Conservation (phyloP, 2,888 invertebrate genomes). For the Hybos culiciformis region DNA sequence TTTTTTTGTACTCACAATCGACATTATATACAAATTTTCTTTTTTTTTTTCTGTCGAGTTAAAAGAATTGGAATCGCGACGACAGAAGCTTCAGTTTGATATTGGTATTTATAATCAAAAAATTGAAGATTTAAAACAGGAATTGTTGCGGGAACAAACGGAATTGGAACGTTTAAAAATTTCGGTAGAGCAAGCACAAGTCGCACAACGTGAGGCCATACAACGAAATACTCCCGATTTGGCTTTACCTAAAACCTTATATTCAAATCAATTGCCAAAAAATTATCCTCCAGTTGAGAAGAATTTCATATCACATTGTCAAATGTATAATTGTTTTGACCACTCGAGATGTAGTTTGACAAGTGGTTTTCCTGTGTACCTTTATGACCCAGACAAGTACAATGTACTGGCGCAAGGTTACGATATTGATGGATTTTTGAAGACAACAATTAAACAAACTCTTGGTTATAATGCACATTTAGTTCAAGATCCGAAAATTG, state of each 20-base stretch:
- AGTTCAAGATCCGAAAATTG: conserved; percentile 67
- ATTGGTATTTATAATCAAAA: conserved; percentile 66
- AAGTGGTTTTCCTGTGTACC: conserved; percentile 82
- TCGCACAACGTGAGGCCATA: conserved; percentile 78
- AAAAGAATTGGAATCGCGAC: conserved; percentile 72
- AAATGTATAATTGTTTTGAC: conserved; percentile 88
- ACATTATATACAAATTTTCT: too few species aligned
- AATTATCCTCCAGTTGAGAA: conserved; percentile 32
- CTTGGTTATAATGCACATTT: conserved; percentile 76
- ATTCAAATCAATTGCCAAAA: conserved; percentile 44
- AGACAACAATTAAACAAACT: conserved; percentile 70
- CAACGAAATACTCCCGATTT: conserved; percentile 83
- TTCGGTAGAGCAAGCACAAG: conserved; percentile 82
- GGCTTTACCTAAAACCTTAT: conserved; percentile 63
- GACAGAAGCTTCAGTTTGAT: conserved; percentile 71
- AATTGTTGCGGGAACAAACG: conserved; percentile 66
- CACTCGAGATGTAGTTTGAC: conserved; percentile 86
- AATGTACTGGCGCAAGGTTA: conserved; percentile 51
- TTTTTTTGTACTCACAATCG: too few species aligned
- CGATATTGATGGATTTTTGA: conserved; percentile 70
- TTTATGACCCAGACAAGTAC: conserved; percentile 72
- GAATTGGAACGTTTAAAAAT: conserved; percentile 79
- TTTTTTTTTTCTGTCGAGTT: conserved; percentile 82
- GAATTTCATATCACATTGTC: conserved; percentile 38
- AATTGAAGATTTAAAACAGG: conserved; percentile 74